These are phyloP conservation scores for Lepidurus packardi DNA, from an alignment of 1,140 invertebrate species.

Conservation along the genomic window DNA sequence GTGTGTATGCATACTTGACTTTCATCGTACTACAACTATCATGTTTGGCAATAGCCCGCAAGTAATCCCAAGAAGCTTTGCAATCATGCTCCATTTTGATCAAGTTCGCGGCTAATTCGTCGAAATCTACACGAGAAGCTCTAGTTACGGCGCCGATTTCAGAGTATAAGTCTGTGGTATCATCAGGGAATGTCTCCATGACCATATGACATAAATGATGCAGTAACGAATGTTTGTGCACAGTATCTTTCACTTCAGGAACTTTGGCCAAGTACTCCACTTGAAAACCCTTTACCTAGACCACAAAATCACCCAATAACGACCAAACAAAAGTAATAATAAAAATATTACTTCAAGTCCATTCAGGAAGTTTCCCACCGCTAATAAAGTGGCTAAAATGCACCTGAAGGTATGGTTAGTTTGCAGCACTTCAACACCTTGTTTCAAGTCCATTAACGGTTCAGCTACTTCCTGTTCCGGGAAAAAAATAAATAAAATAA, in stretches of 20 bases:
- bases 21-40: slow-evolving; percentile 79
- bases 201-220: slow-evolving; percentile 97
- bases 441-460: slow-evolving; percentile 95
- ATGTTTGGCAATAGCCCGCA: slow-evolving; percentile 92
- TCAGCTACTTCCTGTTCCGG: slow-evolving; percentile 84
- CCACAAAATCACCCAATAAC: slow-evolving; percentile 23
- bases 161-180: slow-evolving; percentile 92
- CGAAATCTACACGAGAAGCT: slow-evolving; percentile 89
- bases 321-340: slow-evolving; percentile 17
- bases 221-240: slow-evolving; percentile 94
- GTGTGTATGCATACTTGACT: slow-evolving; percentile 56
- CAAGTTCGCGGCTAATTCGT: slow-evolving; percentile 78
- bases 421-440: slow-evolving; percentile 84
- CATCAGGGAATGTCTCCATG: slow-evolving; percentile 83
- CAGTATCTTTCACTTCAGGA: slow-evolving; percentile 98
- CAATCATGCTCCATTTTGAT: slow-evolving; percentile 87
- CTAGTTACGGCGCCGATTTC: slow-evolving; percentile 91
- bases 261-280: slow-evolving; percentile 96
- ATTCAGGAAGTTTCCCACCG: slow-evolving; percentile 96
- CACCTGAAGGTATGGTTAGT: slow-evolving; percentile 90
- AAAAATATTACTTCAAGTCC: slow-evolving; percentile 64
- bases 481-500: neutral
- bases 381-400: slow-evolving; percentile 82
- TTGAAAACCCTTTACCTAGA: slow-evolving; percentile 88
- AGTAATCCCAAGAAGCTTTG: slow-evolving; percentile 94